Percentiles rank a stretch among this genome's conserved stretches.
These are phyloP conservation scores for Colaptes auratus DNA, from an alignment of 2,113 vertebrate species.

Conservation along the genomic window DNA sequence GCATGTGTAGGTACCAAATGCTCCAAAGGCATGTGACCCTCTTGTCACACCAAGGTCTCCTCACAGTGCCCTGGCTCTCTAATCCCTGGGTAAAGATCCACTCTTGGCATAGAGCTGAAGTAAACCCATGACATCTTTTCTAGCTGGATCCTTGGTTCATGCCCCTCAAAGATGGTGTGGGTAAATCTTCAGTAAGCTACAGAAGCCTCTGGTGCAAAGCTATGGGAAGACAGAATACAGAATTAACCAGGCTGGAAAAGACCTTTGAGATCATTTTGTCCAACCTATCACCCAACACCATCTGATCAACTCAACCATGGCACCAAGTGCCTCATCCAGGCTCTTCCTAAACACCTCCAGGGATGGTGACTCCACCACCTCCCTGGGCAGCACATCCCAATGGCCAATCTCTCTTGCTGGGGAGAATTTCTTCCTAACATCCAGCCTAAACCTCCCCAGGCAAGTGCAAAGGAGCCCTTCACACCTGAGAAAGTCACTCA, in stretches of 20 bases:
- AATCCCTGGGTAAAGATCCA: neutral
- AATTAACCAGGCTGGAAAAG: too few species aligned
- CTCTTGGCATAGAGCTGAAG: too few species aligned
- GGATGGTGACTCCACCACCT: too few species aligned
- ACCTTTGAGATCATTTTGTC: too few species aligned
- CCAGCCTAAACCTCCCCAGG: too few species aligned
- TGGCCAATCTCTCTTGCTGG: too few species aligned
- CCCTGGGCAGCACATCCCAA: too few species aligned
- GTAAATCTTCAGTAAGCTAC: neutral
- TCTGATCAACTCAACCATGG: too few species aligned
- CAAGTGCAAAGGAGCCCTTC: neutral
- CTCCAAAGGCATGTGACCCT: neutral
- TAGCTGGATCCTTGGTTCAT: neutral
- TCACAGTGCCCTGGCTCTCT: neutral
- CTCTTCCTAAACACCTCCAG: too few species aligned
- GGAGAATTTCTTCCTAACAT: too few species aligned
- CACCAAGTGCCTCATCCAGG: too few species aligned
- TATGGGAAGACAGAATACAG: neutral
- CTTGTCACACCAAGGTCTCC: neutral
- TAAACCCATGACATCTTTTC: neutral
- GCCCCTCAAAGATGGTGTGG: accelerated
- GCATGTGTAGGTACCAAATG: neutral
- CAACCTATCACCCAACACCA: too few species aligned
- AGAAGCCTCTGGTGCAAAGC: neutral
- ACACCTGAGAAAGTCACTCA: neutral